Evolutionary conservation across 2,797 vertebrate genomes (phyloP), one percentile per base, ranked within the genome.

Genomic region (Microctenopoma steveboyesi): DNA sequence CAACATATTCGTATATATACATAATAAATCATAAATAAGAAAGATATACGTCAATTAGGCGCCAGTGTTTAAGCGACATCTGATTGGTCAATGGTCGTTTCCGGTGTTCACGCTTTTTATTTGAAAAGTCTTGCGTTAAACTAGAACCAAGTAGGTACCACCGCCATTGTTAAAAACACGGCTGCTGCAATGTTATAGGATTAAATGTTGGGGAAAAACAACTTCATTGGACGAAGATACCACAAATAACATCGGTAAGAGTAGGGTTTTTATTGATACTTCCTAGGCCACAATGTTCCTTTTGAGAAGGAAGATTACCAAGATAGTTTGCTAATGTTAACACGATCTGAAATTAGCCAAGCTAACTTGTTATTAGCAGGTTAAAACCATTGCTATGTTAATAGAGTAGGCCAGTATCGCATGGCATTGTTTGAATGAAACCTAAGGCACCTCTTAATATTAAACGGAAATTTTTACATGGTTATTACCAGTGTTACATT

Each of bases 1-100:
- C 9, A 0, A 25, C 7, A 0, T 0, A 2, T 0, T 4, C 8
- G 15, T 8, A 16, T 16, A 16, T 45, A 45, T 7, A 43, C 16
- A 16, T n/a, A n/a, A 45, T 16, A n/a, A 0, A n/a, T 0, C 7
- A 39, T 45, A 43, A 72, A 64, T 6, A 1, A 22, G 6, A 6
- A 28, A 16, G 2, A 0, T 16, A 2, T 7, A 50, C 68, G 71
- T 71, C 27, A 82, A 67, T 53, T 39, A 30, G 54, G 72, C 81
- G 78, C 69, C 55, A 55, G 35, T 16, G 56, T 11, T 10, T 22
- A 1, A 1, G 22, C 16, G 37, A 3, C 18, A 7, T 71, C 40
- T 83, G 82, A 91, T 93, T 93, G 92, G 92, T 58, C 45, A 1
- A n/a, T 1, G 0, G 0, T 1, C 0, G 7, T 47, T 91, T 92